Conservation (phyloP, 2,113 vertebrate genomes). For the Gallinago media region DNA sequence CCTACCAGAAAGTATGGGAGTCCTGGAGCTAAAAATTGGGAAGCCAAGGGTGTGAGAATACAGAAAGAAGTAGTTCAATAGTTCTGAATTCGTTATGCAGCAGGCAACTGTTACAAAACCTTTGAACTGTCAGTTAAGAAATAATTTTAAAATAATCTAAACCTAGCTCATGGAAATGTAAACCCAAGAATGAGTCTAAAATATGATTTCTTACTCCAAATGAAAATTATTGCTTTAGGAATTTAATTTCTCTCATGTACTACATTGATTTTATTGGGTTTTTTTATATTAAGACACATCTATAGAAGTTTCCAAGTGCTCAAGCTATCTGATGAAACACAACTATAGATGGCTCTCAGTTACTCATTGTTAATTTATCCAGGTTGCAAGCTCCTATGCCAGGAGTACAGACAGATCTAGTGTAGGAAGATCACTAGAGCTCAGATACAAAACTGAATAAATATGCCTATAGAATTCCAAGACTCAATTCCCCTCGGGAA, state of each 20-base stretch:
- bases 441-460: background rate
- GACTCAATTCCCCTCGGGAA: background rate
- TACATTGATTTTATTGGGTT: background rate
- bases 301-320: background rate
- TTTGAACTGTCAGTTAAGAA: background rate
- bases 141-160: background rate
- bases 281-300: background rate
- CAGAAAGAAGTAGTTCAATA: background rate
- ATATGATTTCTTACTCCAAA: background rate
- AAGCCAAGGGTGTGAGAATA: fast-evolving
- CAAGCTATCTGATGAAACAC: background rate
- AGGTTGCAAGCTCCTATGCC: background rate
- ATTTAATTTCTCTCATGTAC: background rate
- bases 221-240: background rate
- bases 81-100: background rate
- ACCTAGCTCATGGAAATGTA: fast-evolving
- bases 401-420: background rate
- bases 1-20: background rate
- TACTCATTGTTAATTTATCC: background rate
- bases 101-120: background rate
- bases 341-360: background rate
- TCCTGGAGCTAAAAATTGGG: background rate
- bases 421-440: background rate
- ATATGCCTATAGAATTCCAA: background rate
- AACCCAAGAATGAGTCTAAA: background rate